A percentile compares a stretch with the other conserved stretches of the same genome.
phyloP scores from a whole-genome alignment of 2,113 vertebrate species.

The Hydropotes inermis region DNA sequence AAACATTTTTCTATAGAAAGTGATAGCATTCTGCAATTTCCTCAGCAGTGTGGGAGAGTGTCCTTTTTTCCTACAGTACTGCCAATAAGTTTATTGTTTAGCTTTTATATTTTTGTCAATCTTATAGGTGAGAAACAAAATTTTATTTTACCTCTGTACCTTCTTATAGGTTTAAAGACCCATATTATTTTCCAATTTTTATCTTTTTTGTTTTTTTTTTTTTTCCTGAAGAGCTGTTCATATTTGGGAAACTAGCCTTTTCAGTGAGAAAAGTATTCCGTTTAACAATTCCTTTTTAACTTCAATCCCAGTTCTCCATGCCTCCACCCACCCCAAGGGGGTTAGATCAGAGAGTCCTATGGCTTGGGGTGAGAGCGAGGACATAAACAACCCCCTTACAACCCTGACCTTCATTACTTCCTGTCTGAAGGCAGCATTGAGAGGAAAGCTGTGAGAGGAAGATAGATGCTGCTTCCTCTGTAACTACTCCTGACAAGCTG shows the following conservation, averaged over 20 bases:
- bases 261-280: not conserved
- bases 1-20: not conserved
- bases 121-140: not conserved
- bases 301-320: not conserved
- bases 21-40: not conserved
- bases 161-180: not conserved
- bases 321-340: not conserved
- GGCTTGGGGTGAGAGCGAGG: not conserved
- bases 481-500: not conserved
- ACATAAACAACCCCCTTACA: rapidly evolving
- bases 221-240: not conserved
- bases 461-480: not conserved
- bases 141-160: not conserved
- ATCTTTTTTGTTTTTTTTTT: not conserved
- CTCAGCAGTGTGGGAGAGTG: not conserved
- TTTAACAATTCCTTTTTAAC: not conserved
- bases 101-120: not conserved
- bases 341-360: too few relatives aligned
- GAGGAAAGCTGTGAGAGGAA: not conserved
- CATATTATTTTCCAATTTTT: not conserved
- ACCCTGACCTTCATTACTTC: not conserved
- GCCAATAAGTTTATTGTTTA: not conserved
- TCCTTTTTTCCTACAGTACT: not conserved
- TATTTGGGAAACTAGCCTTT: not conserved
- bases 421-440: not conserved